Conservation (phyloP, 2,888 invertebrate species). For the Agrochola lychnidis region DNA sequence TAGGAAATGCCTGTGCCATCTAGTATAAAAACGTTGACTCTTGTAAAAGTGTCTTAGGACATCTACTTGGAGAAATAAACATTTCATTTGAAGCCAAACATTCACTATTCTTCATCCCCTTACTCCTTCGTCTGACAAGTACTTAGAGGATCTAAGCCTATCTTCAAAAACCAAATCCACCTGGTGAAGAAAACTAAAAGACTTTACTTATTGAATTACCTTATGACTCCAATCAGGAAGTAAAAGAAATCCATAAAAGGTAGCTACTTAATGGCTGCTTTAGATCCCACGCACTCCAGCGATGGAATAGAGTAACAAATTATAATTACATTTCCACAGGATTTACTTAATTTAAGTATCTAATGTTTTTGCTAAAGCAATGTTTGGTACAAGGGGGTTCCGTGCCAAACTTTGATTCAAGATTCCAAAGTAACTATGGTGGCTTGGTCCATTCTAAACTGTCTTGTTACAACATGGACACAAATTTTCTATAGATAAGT, state of each 20-base stretch:
- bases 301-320: not conserved
- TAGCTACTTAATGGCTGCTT: not conserved
- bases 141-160: not conserved
- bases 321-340: not conserved
- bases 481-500: constrained; percentile 19
- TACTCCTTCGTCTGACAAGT: no score
- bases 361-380: not conserved
- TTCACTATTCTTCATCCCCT: no score
- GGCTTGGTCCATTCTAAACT: constrained; percentile 5
- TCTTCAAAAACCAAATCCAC: not conserved
- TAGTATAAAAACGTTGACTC: no score
- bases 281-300: constrained; percentile 8
- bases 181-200: not conserved
- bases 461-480: not conserved
- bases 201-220: not conserved
- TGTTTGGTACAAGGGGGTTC: not conserved
- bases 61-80: no score
- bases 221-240: constrained; percentile 23
- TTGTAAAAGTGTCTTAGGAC: no score
- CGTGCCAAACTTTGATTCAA: not conserved
- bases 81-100: no score
- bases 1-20: no score
- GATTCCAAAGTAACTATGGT: not conserved
- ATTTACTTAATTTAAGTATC: constrained; percentile 4
- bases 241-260: constrained; percentile 7